phyloP scores from a whole-genome alignment of 2,113 vertebrate genomes.

The Panthera tigris region DNA sequence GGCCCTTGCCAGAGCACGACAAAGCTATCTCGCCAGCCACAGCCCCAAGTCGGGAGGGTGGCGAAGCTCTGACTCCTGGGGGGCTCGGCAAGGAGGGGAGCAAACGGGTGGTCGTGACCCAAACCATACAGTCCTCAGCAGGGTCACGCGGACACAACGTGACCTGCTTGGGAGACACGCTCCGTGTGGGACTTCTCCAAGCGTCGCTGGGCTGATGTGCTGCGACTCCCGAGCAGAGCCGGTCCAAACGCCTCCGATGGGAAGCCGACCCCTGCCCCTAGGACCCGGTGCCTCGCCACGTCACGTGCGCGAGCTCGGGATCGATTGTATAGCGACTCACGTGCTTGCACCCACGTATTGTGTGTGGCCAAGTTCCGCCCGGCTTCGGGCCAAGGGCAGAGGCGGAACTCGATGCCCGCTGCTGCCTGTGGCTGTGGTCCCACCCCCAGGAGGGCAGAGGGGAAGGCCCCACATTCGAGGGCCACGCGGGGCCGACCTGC shows the following conservation, averaged over 20 bases:
- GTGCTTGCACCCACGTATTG: accelerated
- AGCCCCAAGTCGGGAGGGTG: not conserved
- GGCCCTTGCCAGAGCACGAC: accelerated
- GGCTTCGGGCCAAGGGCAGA: not conserved
- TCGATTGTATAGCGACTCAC: not conserved
- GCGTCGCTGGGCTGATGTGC: not conserved
- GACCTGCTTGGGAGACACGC: accelerated
- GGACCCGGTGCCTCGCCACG: too few species aligned
- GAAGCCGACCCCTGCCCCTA: not conserved
- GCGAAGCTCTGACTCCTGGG: accelerated
- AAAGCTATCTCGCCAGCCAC: accelerated
- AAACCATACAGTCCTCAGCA: accelerated
- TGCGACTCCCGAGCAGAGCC: not conserved
- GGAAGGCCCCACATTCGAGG: not conserved
- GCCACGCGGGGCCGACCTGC: accelerated
- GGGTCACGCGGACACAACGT: accelerated
- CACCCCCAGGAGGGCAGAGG: accelerated
- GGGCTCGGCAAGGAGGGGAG: not conserved
- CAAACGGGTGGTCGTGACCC: not conserved
- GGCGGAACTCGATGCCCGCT: accelerated
- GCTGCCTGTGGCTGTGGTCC: not conserved
- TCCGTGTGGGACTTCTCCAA: accelerated
- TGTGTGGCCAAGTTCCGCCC: accelerated
- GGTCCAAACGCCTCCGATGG: not conserved
- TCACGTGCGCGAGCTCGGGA: too few species aligned